phyloP scores from a whole-genome alignment of 2,113 vertebrate species.

The Phoxinus phoxinus region DNA sequence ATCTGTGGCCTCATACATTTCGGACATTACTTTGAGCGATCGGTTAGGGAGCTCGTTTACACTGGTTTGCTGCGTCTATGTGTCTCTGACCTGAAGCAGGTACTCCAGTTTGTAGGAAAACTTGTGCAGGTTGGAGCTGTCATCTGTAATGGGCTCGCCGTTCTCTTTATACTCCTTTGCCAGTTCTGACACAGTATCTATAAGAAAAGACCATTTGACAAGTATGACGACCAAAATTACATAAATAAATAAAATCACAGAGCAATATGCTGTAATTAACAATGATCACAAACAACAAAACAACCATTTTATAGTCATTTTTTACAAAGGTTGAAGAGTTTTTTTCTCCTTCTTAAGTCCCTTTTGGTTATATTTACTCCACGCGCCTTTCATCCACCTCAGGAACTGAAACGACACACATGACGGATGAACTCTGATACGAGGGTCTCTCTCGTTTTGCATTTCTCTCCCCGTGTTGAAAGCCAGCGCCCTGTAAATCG shows the following conservation, averaged over 20 bases:
- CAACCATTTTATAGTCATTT: neutral
- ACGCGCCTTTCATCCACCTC: conserved; percentile 70
- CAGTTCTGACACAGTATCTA: conserved; percentile 87
- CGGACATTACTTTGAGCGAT: neutral
- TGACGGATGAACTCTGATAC: conserved; percentile 60
- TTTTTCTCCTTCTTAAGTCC: neutral
- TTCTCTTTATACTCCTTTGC: conserved; percentile 87
- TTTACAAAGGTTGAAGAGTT: neutral
- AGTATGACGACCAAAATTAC: neutral
- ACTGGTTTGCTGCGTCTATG: conserved; percentile 34
- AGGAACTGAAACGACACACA: conserved; percentile 68
- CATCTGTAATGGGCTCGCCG: conserved; percentile 94
- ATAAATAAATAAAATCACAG: neutral
- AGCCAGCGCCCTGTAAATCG: conserved; percentile 47
- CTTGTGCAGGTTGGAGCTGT: conserved; percentile 91
- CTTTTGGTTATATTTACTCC: neutral
- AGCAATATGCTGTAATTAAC: neutral
- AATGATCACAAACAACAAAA: neutral
- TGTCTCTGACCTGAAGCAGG: conserved; percentile 86
- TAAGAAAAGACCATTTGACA: neutral
- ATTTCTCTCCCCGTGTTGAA: conserved; percentile 51
- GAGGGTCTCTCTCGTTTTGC: conserved; percentile 58
- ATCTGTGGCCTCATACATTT: neutral
- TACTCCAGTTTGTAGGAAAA: conserved; percentile 97
- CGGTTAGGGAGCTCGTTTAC: neutral